phyloP scores from a whole-genome alignment of 1,140 invertebrate species.

The Camponotus vicinus region DNA sequence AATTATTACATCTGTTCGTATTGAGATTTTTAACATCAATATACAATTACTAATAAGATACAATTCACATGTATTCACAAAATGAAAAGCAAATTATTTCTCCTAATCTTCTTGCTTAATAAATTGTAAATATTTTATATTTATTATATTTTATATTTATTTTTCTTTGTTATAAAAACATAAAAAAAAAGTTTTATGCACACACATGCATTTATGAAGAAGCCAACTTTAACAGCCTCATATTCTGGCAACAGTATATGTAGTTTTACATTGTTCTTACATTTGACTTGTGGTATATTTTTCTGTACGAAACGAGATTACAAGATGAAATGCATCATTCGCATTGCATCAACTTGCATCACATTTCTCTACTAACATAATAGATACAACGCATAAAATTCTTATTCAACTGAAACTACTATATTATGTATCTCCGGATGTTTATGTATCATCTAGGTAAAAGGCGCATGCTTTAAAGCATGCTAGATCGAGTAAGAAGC shows the following conservation, averaged over 20 bases:
- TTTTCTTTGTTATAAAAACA: not conserved
- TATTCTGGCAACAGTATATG: not conserved
- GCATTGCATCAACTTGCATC: constrained; percentile 26
- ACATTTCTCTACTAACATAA: constrained; percentile 26
- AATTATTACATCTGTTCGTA: not conserved
- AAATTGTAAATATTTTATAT: not conserved
- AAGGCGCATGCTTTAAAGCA: not conserved
- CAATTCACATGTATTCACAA: not conserved
- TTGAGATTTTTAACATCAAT: not conserved
- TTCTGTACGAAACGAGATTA: not conserved
- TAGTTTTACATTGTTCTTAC: not conserved
- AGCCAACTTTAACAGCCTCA: not conserved
- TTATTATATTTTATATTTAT: not conserved
- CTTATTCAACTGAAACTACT: constrained; percentile 23
- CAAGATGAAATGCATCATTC: constrained; percentile 16
- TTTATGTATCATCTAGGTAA: not conserved
- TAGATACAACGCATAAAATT: constrained; percentile 6
- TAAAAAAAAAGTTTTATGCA: not conserved
- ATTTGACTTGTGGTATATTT: not conserved
- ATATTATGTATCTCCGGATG: constrained; percentile 1
- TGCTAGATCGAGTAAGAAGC: not conserved
- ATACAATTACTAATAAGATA: not conserved
- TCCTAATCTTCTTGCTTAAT: not conserved
- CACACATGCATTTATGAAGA: not conserved
- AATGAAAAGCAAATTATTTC: not conserved